Base-by-base conservation (phyloP, 2,888 invertebrate genomes). In the Campopleginae sp. region DNA sequence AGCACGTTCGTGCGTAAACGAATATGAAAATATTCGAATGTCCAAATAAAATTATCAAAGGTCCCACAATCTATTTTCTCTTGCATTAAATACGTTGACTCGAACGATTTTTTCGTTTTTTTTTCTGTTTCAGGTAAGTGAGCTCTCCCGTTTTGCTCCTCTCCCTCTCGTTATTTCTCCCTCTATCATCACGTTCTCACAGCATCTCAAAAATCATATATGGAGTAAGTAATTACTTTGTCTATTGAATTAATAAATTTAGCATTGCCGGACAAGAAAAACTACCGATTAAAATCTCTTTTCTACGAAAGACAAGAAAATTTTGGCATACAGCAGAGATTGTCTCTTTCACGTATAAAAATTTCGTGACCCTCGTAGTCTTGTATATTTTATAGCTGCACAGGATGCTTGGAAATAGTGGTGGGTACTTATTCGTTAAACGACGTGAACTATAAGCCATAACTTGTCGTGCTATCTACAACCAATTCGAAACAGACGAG, bases 91-190 rank as follows among this genome's bases (percentile, higher is more conserved):
- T 82, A 85, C 65, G 61, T 81, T 85, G 85, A 88, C 42, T 51
- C 63, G 42, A 75, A 61, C 48, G 46, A 66, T 31, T 48, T 44
- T 63, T 42, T 68, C 78, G 86, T 86, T 88, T 87, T 89, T 90
- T 66, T 61, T 74, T 61, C 66, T 90, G 88, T 90, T 90, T 85
- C 90, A 90, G 89, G 90, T 90, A 87, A 91, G 91, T 90, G 89
- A 89, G 85, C 88, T 80, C 86, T n/a, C 12, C 77, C 81, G 72
- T 89, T 87, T 86, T 85, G 46, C 72, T 76, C 75, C 82, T 72
- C 71, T 80, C 77, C 61, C 77, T 77, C 68, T 42, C 17, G 8
- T 77, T 58, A 58, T 66, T 42, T 42, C 0, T 63, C 19, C 19
- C 17, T 27, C 23, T 27, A 44, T 42, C 66, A 17, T 68, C 23